Base-by-base conservation (phyloP, 2,113 vertebrate genomes). In the Terrapene triunguis region DNA sequence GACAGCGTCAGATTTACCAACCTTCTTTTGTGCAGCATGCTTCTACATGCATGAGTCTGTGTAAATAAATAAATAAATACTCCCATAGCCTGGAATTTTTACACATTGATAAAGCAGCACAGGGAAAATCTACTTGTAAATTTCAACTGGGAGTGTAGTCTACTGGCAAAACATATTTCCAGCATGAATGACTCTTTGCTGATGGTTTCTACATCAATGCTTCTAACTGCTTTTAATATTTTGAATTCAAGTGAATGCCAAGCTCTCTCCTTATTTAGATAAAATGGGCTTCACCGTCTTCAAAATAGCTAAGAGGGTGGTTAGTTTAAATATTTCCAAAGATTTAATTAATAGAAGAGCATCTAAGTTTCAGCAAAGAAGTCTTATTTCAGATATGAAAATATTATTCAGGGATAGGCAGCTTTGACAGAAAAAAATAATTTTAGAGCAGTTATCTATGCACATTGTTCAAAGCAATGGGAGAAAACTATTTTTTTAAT, bases 151-250 rank as follows among this genome's bases (percentile, higher is more conserved):
- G 95, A 88, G 51, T 78, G 78, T 82, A 90, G 76, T 51, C 47
- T 93, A 92, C 57, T 5, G 14, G 74, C 48, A 95, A 94, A 97
- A 92, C 84, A 62, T 87, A 62, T 94, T 97, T 97, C 51, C 86
- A 92, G 83, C 47, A 89, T 92, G 21, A 48, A 90, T 54, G 44
- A 44, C 10, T 80, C 88, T 59, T 94, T 94, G 22, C 47, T 96
- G 44, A 83, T 89, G 86, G 47, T 72, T 97, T 97, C 85, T 21
- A 14, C 82, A 57, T 69, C 85, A 87, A 6, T 65, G 55, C n/a
- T 94, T 96, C 81, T 95, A 51, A 85, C 21, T 93, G 27, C 24
- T 84, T 44, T 82, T 86, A 72, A 59, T 51, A 3, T 95, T 96
- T 93, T 87, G 10, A 59, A 87, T 91, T 95, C 91, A 82, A 84